These are phyloP conservation scores for Erythrocercus mccallii DNA, from an alignment of 2,113 vertebrate species.

Conservation along the genomic window DNA sequence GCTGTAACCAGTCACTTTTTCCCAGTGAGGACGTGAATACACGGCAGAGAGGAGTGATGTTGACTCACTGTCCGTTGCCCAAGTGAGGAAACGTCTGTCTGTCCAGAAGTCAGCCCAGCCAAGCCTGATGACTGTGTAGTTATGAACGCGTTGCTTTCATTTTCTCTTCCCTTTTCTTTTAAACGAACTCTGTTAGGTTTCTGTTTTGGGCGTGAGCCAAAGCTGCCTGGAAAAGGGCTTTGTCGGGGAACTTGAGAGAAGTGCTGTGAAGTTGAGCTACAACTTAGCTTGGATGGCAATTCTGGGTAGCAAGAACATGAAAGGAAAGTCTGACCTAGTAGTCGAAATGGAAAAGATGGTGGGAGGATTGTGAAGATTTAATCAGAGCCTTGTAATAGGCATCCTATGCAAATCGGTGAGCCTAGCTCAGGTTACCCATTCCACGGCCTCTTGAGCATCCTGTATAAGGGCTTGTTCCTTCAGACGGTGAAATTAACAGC, in stretches of 20 bases:
- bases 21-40: not conserved
- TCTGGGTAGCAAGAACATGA: not conserved
- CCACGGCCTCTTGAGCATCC: not conserved
- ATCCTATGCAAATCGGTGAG: not conserved
- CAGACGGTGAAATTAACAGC: not conserved
- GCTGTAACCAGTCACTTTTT: not conserved
- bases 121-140: not conserved
- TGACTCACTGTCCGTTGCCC: not conserved
- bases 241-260: not conserved
- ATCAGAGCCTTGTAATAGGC: not conserved
- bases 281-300: not conserved
- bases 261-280: not conserved
- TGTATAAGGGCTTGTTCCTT: not conserved
- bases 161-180: constrained; percentile 61
- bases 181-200: not conserved
- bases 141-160: constrained; percentile 15
- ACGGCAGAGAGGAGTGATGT: not conserved
- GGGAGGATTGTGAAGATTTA: constrained; percentile 32
- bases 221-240: constrained; percentile 7
- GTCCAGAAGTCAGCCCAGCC: not conserved
- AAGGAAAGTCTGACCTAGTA: constrained; percentile 11
- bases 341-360: not conserved
- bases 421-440: not conserved
- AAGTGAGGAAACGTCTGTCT: not conserved
- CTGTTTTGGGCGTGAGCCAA: not conserved